Evolutionary conservation across 2,113 vertebrate genomes (phyloP).

Genomic region (Tretioscincus oriximinensis): DNA sequence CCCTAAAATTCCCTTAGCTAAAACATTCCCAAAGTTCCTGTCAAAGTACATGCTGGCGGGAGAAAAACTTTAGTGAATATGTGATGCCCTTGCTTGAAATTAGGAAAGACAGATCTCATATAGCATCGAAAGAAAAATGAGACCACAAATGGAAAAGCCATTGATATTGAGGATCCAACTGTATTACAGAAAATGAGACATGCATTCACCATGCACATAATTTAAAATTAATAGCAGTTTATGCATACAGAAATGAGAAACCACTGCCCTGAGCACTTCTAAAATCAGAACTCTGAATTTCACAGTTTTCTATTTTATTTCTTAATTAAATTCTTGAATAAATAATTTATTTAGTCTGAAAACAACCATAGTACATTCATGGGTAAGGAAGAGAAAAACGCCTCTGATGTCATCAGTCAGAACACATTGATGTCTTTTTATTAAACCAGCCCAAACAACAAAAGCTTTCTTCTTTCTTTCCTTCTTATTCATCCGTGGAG

Average conservation of each 20-base stretch:
- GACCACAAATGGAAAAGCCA: too few species aligned
- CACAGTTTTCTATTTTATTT: not conserved
- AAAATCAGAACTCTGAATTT: not conserved
- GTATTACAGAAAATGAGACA: not conserved
- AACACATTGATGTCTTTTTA: conserved; percentile 12
- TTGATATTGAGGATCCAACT: too few species aligned
- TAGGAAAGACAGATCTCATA: too few species aligned
- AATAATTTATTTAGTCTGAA: too few species aligned
- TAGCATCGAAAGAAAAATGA: too few species aligned
- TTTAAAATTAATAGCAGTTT: conserved; percentile 4
- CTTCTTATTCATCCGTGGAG: not conserved
- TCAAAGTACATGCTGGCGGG: too few species aligned
- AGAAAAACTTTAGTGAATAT: too few species aligned
- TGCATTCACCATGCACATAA: not conserved
- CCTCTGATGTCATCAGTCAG: not conserved
- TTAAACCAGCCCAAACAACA: conserved; percentile 1
- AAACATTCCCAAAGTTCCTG: too few species aligned
- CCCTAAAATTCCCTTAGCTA: too few species aligned
- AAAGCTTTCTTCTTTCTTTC: not conserved
- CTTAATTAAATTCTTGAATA: too few species aligned
- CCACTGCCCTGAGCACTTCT: conserved; percentile 4
- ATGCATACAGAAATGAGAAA: not conserved
- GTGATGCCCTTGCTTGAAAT: too few species aligned
- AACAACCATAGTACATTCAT: too few species aligned
- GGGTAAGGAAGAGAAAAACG: not conserved